These are phyloP conservation scores for Lagodon rhomboides DNA, from an alignment of 2,797 vertebrate species.

Conservation along the genomic window DNA sequence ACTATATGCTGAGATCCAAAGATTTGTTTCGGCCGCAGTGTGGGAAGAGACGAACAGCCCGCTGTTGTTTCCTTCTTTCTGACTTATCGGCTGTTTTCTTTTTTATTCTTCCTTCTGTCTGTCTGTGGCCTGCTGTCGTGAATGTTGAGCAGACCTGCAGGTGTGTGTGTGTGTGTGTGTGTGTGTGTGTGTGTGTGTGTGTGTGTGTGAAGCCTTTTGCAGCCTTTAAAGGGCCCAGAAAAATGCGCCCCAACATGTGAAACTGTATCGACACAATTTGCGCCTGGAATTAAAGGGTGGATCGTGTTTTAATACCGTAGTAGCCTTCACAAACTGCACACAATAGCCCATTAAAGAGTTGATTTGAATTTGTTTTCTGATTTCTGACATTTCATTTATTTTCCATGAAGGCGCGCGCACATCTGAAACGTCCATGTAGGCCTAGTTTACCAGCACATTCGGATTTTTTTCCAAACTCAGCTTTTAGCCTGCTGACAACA, in stretches of 20 bases:
- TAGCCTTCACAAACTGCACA: neutral
- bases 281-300: conserved; percentile 46
- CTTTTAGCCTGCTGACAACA: neutral
- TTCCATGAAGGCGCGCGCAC: neutral
- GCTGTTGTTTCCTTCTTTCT: conserved; percentile 66
- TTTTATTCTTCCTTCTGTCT: conserved; percentile 61
- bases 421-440: neutral
- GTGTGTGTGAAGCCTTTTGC: conserved; percentile 15
- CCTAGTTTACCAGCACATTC: neutral
- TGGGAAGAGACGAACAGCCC: conserved; percentile 58
- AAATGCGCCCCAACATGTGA: neutral
- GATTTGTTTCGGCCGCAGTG: conserved; percentile 92
- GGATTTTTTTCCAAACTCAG: neutral
- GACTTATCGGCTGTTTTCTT: conserved; percentile 42
- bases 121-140: conserved; percentile 24
- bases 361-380: neutral
- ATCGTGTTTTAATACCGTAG: conserved; percentile 10
- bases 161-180: conserved; percentile 11
- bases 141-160: conserved; percentile 27
- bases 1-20: conserved; percentile 93
- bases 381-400: neutral
- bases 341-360: neutral
- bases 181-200: conserved; percentile 1
- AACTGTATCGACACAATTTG: conserved; percentile 25
- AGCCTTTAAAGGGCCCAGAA: conserved; percentile 3